A percentile compares a stretch with the other conserved stretches of the same genome.
Evolutionary conservation across 2,113 vertebrate species (phyloP).

Genomic region (Chrysochloris asiatica): DNA sequence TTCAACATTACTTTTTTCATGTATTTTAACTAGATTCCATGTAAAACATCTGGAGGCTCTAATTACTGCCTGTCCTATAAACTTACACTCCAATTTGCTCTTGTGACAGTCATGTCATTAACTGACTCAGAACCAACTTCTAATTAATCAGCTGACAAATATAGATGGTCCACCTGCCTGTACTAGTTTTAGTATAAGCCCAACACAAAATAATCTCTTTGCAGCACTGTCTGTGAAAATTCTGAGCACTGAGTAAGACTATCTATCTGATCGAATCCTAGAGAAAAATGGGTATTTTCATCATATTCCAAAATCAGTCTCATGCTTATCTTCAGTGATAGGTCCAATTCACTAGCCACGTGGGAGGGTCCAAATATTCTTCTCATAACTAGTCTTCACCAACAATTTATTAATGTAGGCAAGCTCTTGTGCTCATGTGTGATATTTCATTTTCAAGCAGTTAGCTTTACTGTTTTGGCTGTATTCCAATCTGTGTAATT

Average conservation of each 20-base stretch:
- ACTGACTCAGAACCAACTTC: constrained; percentile 72
- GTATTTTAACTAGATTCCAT: constrained; percentile 71
- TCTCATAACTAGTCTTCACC: not conserved
- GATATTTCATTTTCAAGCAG: not conserved
- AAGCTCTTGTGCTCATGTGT: not conserved
- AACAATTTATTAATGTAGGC: not conserved
- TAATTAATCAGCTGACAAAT: constrained; percentile 73
- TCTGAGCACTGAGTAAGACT: not conserved
- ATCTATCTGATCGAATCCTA: not conserved
- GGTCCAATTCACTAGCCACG: not conserved
- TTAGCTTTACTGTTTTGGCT: constrained; percentile 16
- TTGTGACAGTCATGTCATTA: constrained; percentile 75
- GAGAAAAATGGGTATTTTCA: constrained; percentile 2
- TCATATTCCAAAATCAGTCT: not conserved
- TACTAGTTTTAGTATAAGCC: not conserved
- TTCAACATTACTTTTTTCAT: constrained; percentile 62
- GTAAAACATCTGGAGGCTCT: constrained; percentile 79
- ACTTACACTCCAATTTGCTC: constrained; percentile 73
- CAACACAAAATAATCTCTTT: not conserved
- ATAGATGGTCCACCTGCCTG: constrained; percentile 66
- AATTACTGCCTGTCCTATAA: constrained; percentile 78
- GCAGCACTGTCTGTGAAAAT: constrained; percentile 20
- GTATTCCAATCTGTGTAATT: constrained; percentile 50
- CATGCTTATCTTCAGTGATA: not conserved
- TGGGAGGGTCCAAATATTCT: not conserved